Percentiles rank a stretch among this genome's conserved stretches.
These are phyloP conservation scores for Lasioglossum malachurum DNA, from an alignment of 2,888 invertebrate species.

Conservation along the genomic window DNA sequence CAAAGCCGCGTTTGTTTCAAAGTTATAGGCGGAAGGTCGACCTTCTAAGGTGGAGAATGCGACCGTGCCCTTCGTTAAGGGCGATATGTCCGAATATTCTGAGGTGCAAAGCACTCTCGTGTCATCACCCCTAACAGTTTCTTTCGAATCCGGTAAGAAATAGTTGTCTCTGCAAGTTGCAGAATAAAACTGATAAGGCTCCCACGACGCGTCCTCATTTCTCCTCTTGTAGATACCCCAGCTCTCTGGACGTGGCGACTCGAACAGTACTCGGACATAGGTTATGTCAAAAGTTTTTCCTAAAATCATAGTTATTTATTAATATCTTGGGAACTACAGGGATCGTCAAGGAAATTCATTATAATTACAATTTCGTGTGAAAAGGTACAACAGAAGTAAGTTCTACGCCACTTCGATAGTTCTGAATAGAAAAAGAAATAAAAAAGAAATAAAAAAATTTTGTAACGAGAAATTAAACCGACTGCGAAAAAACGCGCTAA, in stretches of 20 bases:
- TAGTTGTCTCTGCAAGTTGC: slow-evolving; percentile 97
- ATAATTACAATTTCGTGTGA: background rate
- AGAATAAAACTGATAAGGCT: slow-evolving; percentile 96
- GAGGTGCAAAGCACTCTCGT: slow-evolving; percentile 98
- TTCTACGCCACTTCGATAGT: background rate
- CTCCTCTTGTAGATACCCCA: slow-evolving; percentile 97
- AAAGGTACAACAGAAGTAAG: background rate
- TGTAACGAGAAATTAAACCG: too few species aligned
- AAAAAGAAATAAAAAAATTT: too few species aligned
- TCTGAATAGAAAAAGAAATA: background rate
- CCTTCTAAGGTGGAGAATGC: slow-evolving; percentile 98
- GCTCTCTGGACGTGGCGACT: slow-evolving; percentile 98
- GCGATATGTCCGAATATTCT: slow-evolving; percentile 99
- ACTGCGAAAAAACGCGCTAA: too few species aligned
- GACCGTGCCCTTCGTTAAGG: slow-evolving; percentile 96
- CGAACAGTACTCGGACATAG: slow-evolving; percentile 96
- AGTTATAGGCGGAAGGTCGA: slow-evolving; percentile 95
- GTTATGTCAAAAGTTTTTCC: slow-evolving; percentile 99
- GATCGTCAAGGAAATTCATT: background rate
- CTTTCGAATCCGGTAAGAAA: slow-evolving; percentile 91
- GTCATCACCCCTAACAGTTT: slow-evolving; percentile 91
- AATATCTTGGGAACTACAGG: background rate
- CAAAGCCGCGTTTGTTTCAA: slow-evolving; percentile 94
- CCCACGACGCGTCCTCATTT: slow-evolving; percentile 92
- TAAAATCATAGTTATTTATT: slow-evolving; percentile 83